phyloP scores from a whole-genome alignment of 2,113 vertebrate species.

The Cromileptes altivelis region DNA sequence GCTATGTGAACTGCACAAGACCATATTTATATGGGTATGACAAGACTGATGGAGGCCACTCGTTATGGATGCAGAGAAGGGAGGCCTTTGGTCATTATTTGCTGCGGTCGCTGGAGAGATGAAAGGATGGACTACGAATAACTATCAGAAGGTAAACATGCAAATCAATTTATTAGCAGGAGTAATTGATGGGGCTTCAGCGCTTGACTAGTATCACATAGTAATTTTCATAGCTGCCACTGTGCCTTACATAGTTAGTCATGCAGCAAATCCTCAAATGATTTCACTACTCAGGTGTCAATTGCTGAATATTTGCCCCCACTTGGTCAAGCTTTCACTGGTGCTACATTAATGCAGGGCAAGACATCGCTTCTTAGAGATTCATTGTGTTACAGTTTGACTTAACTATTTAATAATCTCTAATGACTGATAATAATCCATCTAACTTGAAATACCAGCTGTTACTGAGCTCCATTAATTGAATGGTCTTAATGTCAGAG shows the following conservation, averaged over 20 bases:
- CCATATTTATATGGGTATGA: not conserved
- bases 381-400: slow-evolving; percentile 19
- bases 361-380: slow-evolving; percentile 12
- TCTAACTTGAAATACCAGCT: slow-evolving; percentile 1
- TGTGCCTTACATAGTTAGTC: slow-evolving; percentile 27
- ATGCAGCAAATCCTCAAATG: slow-evolving; percentile 51
- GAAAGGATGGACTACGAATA: slow-evolving; percentile 39
- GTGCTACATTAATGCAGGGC: slow-evolving; percentile 26
- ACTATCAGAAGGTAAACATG: slow-evolving; percentile 57
- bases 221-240: slow-evolving; percentile 44
- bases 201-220: slow-evolving; percentile 40
- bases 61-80: slow-evolving; percentile 55
- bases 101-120: slow-evolving; percentile 24
- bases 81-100: slow-evolving; percentile 60
- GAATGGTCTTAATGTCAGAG: not conserved
- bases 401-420: slow-evolving; percentile 1
- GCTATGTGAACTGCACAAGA: not conserved
- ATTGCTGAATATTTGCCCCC: slow-evolving; percentile 8
- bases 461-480: not conserved
- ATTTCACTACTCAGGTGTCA: slow-evolving; percentile 49
- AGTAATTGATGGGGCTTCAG: slow-evolving; percentile 65
- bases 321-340: slow-evolving; percentile 1
- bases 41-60: slow-evolving; percentile 69
- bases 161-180: slow-evolving; percentile 70
- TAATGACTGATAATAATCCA: slow-evolving; percentile 8